A percentile compares a stretch with the other conserved stretches of the same genome.
These are phyloP conservation scores for Lagria hirta DNA, from an alignment of 2,888 invertebrate species.

Conservation along the genomic window DNA sequence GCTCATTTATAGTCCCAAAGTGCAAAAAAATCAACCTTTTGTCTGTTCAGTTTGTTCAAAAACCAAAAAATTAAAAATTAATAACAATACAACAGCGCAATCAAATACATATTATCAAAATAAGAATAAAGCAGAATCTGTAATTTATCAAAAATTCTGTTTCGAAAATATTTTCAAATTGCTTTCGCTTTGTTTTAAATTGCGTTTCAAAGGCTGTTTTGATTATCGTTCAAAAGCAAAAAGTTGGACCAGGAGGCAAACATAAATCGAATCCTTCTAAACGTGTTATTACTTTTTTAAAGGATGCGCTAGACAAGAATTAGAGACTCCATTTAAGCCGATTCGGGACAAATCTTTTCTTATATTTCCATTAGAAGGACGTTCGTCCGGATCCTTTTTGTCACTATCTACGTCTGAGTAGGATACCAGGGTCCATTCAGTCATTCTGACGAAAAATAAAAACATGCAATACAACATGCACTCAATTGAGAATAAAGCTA, in stretches of 20 bases:
- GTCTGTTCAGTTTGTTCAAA: too few species aligned
- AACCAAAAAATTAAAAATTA: too few species aligned
- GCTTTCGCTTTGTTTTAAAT: too few species aligned
- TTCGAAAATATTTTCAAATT: too few species aligned
- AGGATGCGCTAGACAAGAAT: conserved; percentile 7
- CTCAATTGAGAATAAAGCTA: too few species aligned
- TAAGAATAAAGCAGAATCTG: too few species aligned
- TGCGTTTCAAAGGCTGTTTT: too few species aligned
- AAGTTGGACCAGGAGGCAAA: conserved; percentile 14
- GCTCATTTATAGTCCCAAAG: too few species aligned
- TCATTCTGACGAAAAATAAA: conserved; percentile 41
- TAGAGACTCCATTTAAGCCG: conserved; percentile 11
- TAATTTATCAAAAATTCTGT: too few species aligned
- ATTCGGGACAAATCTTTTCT: conserved; percentile 12
- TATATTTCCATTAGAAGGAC: conserved; percentile 17
- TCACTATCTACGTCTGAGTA: conserved; percentile 39
- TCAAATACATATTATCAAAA: too few species aligned
- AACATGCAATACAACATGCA: conserved; percentile 46
- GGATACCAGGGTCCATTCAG: conserved; percentile 49
- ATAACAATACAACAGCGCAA: too few species aligned
- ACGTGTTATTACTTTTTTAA: conserved; percentile 15
- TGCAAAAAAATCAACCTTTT: too few species aligned
- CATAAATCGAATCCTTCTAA: conserved; percentile 2
- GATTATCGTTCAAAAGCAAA: conserved; percentile 20
- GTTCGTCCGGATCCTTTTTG: conserved; percentile 11